phyloP scores from a whole-genome alignment of 1,140 invertebrate species.

The Aphelinus atriplicis region DNA sequence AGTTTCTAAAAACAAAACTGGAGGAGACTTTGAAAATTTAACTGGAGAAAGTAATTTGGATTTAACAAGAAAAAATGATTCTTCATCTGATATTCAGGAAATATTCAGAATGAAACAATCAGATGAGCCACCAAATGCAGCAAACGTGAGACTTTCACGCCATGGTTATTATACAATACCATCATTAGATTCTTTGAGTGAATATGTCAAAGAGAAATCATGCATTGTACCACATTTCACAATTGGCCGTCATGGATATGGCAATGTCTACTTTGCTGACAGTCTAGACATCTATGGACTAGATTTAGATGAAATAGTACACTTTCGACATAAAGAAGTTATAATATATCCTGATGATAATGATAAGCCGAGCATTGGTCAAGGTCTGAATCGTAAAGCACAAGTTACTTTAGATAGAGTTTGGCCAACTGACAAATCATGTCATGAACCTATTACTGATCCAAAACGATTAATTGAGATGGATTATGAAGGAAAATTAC shows the following conservation, averaged over 20 bases:
- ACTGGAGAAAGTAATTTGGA: background rate
- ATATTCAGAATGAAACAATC: conserved; percentile 43
- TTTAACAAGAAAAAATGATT: background rate
- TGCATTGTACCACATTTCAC: conserved; percentile 92
- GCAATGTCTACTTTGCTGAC: conserved; percentile 90
- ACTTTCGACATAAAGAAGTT: conserved; percentile 81
- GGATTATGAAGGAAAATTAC: conserved; percentile 89
- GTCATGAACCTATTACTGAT: conserved; percentile 83
- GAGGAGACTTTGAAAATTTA: background rate
- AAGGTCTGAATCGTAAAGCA: conserved; percentile 90
- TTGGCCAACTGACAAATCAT: conserved; percentile 91
- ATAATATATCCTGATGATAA: conserved; percentile 78
- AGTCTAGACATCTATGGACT: conserved; percentile 88
- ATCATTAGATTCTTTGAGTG: conserved; percentile 71
- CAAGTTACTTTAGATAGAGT: conserved; percentile 93
- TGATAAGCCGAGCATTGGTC: conserved; percentile 76
- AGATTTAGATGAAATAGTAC: conserved; percentile 85
- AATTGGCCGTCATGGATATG: conserved; percentile 89
- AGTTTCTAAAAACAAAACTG: background rate
- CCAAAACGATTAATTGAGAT: conserved; percentile 79
- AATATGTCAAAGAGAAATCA: conserved; percentile 70
- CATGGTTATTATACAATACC: conserved; percentile 83
- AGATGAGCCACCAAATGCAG: conserved; percentile 63
- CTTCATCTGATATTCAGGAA: conserved; percentile 50
- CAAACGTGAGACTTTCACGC: conserved; percentile 73